phyloP scores from a whole-genome alignment of 92 coral and sea anemone species.

The Desmophyllum pertusum region DNA sequence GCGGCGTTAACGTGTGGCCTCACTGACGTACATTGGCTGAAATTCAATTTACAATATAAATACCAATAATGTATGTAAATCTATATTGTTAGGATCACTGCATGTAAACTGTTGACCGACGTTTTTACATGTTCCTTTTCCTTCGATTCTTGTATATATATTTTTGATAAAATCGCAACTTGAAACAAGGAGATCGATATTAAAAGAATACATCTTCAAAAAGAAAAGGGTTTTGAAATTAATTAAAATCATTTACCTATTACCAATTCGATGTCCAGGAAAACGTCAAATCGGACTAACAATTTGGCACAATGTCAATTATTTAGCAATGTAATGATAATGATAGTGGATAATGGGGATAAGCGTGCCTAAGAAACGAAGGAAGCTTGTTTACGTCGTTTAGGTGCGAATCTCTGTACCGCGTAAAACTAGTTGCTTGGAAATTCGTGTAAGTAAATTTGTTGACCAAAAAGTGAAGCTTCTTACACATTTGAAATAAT shows the following conservation, averaged over 20 bases:
- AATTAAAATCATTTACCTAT: background rate
- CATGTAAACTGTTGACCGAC: background rate
- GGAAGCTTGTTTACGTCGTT: no score
- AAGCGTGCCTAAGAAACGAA: no score
- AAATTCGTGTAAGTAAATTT: no score
- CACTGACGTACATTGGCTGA: background rate
- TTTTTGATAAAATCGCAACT: background rate
- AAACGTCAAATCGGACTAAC: background rate
- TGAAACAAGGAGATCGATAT: background rate
- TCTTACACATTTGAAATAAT: no score
- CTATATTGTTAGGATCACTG: background rate
- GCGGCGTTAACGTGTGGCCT: no score
- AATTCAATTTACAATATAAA: background rate
- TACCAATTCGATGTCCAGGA: background rate
- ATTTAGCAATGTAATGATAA: no score
- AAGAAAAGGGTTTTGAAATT: no score
- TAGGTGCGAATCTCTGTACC: no score
- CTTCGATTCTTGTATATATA: background rate
- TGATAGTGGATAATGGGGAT: no score
- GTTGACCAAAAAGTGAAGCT: no score
- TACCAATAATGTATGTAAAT: background rate
- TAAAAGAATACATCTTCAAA: no score
- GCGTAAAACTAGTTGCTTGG: no score
- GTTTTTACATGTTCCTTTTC: background rate
- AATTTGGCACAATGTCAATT: background rate